Percentiles rank a stretch among this genome's conserved stretches.
Evolutionary conservation across 2,113 vertebrate species (phyloP).

Genomic region (Chaetodon trifascialis): DNA sequence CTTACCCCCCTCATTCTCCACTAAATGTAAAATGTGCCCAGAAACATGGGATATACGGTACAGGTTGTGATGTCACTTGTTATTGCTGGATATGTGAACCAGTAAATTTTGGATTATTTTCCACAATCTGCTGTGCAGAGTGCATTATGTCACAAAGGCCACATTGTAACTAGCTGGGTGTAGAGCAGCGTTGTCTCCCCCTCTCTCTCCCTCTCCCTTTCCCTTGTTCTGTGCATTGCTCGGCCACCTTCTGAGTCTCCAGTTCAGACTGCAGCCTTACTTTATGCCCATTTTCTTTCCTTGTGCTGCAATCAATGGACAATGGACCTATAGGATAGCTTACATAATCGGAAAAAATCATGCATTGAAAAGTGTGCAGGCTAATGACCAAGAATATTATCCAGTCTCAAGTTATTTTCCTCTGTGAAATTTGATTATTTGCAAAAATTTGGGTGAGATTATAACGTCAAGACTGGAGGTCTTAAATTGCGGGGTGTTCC

Average conservation of each 20-base stretch:
- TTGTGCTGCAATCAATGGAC: slow-evolving; percentile 75
- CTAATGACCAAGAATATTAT: slow-evolving; percentile 14
- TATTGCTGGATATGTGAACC: slow-evolving; percentile 85
- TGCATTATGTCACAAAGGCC: slow-evolving; percentile 86
- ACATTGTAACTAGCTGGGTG: slow-evolving; percentile 82
- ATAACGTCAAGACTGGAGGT: slow-evolving; percentile 11
- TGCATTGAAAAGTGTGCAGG: slow-evolving; percentile 38
- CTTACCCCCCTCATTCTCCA: slow-evolving; percentile 75
- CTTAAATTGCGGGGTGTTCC: neutral
- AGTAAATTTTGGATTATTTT: slow-evolving; percentile 85
- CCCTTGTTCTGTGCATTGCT: slow-evolving; percentile 69
- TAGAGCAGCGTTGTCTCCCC: slow-evolving; percentile 64
- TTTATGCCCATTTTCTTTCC: slow-evolving; percentile 72
- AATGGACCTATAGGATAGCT: slow-evolving; percentile 64
- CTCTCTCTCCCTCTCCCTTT: slow-evolving; percentile 44
- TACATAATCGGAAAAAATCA: slow-evolving; percentile 60
- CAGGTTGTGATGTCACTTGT: slow-evolving; percentile 86
- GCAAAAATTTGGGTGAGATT: slow-evolving; percentile 11
- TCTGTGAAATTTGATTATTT: slow-evolving; percentile 23
- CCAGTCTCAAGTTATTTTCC: slow-evolving; percentile 11
- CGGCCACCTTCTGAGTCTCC: slow-evolving; percentile 69
- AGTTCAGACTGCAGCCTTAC: slow-evolving; percentile 67
- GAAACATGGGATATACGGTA: slow-evolving; percentile 81
- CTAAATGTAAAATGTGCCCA: slow-evolving; percentile 77
- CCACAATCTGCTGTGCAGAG: slow-evolving; percentile 79